Conservation (phyloP, 92 coral and sea anemone genomes). For the Zoanthus sociatus region DNA sequence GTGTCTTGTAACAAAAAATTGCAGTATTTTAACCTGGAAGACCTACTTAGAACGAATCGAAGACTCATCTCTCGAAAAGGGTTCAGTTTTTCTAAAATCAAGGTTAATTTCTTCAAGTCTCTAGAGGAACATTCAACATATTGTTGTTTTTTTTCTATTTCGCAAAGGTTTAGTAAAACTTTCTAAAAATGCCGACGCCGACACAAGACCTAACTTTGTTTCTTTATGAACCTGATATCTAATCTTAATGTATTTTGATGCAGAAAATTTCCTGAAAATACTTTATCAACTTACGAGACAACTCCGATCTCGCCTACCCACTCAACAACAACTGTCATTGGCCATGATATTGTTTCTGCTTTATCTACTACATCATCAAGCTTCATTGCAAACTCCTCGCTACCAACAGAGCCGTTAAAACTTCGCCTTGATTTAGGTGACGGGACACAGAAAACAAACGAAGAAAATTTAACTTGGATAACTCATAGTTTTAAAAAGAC, state of each 20-base stretch:
- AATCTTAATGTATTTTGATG: neutral
- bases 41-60: too few relatives aligned
- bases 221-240: too few relatives aligned
- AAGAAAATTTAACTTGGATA: neutral
- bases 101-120: too few relatives aligned
- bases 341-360: neutral
- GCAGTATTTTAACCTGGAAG: too few relatives aligned
- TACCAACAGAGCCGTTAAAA: neutral
- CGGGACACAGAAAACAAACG: constrained; percentile 28
- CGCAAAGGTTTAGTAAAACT: too few relatives aligned
- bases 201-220: too few relatives aligned
- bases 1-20: too few relatives aligned
- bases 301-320: neutral
- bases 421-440: constrained; percentile 74
- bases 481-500: constrained; percentile 54
- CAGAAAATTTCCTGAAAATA: constrained; percentile 5
- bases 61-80: too few relatives aligned
- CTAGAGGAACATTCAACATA: too few relatives aligned
- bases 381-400: neutral
- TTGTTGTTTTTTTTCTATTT: too few relatives aligned
- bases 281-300: neutral
- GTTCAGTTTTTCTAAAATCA: too few relatives aligned
- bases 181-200: too few relatives aligned
- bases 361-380: neutral
- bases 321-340: neutral